Conservation (phyloP, 2,113 vertebrate species). For the Verasper variegatus region DNA sequence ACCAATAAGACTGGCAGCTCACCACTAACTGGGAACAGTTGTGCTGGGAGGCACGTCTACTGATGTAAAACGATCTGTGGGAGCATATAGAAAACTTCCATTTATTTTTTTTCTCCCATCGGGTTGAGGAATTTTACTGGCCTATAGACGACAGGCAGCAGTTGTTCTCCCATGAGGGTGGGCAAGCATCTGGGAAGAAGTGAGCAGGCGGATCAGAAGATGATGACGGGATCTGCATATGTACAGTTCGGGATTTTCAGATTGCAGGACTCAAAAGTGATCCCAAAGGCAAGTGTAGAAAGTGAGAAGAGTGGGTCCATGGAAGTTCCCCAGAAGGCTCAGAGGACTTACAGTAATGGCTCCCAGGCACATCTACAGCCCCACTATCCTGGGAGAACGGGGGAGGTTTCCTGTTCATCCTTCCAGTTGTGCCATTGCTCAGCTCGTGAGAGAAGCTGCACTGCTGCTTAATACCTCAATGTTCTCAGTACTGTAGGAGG, state of each 20-base stretch:
- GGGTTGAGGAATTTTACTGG: slow-evolving; percentile 69
- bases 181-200: slow-evolving; percentile 64
- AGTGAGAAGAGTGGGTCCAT: slow-evolving; percentile 18
- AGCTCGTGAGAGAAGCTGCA: slow-evolving; percentile 12
- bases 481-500: slow-evolving; percentile 15
- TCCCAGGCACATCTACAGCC: slow-evolving; percentile 58
- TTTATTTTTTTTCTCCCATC: slow-evolving; percentile 49
- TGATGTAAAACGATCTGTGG: slow-evolving; percentile 77
- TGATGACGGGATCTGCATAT: slow-evolving; percentile 60
- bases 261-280: slow-evolving; percentile 45
- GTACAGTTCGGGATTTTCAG: slow-evolving; percentile 55
- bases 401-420: slow-evolving; percentile 59
- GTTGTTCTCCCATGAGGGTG: slow-evolving; percentile 77
- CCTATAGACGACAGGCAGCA: slow-evolving; percentile 67
- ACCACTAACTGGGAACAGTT: slow-evolving; percentile 78
- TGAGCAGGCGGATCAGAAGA: slow-evolving; percentile 32
- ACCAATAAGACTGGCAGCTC: slow-evolving; percentile 69
- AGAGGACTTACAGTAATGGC: slow-evolving; percentile 57
- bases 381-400: slow-evolving; percentile 35
- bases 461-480: slow-evolving; percentile 23
- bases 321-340: slow-evolving; percentile 53
- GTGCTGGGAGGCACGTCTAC: slow-evolving; percentile 68
- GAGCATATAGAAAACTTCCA: slow-evolving; percentile 75
- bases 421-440: slow-evolving; percentile 38
- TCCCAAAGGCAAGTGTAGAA: slow-evolving; percentile 46